These are phyloP conservation scores for Sebastes iracundus DNA, from an alignment of 2,797 vertebrate genomes.

Conservation along the genomic window DNA sequence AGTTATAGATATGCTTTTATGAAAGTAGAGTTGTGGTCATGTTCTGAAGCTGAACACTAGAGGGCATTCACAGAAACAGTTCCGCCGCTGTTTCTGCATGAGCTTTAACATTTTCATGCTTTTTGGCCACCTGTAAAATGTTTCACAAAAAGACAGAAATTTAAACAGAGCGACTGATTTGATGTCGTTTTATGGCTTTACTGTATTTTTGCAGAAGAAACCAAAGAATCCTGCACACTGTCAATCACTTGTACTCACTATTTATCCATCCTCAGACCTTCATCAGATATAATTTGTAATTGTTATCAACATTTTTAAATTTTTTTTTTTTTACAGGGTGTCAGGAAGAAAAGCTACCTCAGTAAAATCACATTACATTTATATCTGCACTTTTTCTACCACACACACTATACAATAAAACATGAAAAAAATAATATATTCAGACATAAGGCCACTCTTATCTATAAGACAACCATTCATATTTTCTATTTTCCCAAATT, in stretches of 20 bases:
- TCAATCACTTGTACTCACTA: not conserved
- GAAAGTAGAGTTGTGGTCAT: not conserved
- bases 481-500: constrained; percentile 46
- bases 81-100: not conserved
- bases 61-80: not conserved
- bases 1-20: not conserved
- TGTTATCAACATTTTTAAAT: not conserved
- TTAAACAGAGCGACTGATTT: not conserved
- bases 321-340: not conserved
- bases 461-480: constrained; percentile 21
- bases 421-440: not conserved
- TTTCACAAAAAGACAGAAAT: not conserved
- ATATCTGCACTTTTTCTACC: not conserved
- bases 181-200: not conserved
- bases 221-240: not conserved
- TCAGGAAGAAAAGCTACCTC: not conserved
- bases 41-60: not conserved
- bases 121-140: not conserved
- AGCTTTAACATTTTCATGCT: not conserved
- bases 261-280: not conserved
- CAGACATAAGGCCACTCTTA: not conserved
- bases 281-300: not conserved
- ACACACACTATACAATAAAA: not conserved
- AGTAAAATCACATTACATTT: not conserved
- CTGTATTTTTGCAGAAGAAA: not conserved